These are phyloP conservation scores for Drosophila saltans DNA, from an alignment of 1,140 invertebrate species.

Conservation along the genomic window DNA sequence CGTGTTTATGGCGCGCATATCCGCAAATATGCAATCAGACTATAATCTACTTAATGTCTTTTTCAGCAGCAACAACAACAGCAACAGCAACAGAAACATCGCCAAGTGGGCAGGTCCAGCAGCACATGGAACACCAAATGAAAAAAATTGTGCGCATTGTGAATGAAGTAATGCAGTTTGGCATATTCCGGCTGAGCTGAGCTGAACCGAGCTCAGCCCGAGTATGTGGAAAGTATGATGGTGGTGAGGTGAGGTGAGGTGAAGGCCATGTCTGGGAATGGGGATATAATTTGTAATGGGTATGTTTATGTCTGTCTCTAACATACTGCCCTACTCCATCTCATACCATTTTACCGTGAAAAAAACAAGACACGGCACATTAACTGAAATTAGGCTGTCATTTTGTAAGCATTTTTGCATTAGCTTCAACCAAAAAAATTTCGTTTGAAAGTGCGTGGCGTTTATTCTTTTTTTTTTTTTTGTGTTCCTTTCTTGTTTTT, in stretches of 20 bases:
- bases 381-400: slow-evolving; percentile 78
- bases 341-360: slow-evolving; percentile 12
- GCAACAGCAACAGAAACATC: neutral
- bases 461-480: slow-evolving; percentile 12
- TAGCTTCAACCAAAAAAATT: slow-evolving; percentile 37
- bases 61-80: slow-evolving; percentile 51
- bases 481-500: slow-evolving; percentile 16
- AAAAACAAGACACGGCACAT: slow-evolving; percentile 60
- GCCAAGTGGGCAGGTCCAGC: slow-evolving; percentile 30
- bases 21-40: slow-evolving; percentile 82
- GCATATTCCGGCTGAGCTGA: slow-evolving; percentile 39
- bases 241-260: slow-evolving; percentile 13
- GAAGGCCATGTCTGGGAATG: neutral
- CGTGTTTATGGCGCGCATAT: slow-evolving; percentile 81
- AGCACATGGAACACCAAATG: slow-evolving; percentile 1
- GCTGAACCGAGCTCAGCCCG: neutral
- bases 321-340: slow-evolving; percentile 12
- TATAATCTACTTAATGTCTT: slow-evolving; percentile 82
- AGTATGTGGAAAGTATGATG: neutral
- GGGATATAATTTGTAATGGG: slow-evolving; percentile 25
- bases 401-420: slow-evolving; percentile 53
- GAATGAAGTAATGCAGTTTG: slow-evolving; percentile 79
- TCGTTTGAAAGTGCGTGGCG: slow-evolving; percentile 52
- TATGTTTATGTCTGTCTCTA: slow-evolving; percentile 25
- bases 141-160: slow-evolving; percentile 46